These are phyloP conservation scores for Chromoteleia sp. DNA, from an alignment of 2,888 invertebrate genomes.

Conservation along the genomic window DNA sequence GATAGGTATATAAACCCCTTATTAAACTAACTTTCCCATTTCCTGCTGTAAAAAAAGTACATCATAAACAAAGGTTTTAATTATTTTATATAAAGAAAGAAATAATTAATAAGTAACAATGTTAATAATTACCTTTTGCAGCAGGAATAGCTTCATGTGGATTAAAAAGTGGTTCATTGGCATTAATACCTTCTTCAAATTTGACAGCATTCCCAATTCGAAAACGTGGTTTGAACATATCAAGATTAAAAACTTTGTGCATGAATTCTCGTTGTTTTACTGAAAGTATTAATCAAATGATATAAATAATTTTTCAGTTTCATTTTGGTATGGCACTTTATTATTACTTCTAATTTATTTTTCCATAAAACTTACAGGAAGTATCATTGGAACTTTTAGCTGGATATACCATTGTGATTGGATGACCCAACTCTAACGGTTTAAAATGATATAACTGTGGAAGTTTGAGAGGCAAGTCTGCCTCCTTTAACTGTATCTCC, in stretches of 20 bases:
- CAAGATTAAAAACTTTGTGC: conserved; percentile 90
- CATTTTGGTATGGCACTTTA: too few relatives aligned
- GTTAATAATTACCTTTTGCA: conserved; percentile 74
- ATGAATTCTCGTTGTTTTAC: conserved; percentile 88
- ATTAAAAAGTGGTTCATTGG: conserved; percentile 87
- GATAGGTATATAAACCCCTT: conserved; percentile 95
- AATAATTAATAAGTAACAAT: background rate
- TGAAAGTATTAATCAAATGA: conserved; percentile 76
- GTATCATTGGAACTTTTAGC: conserved; percentile 88
- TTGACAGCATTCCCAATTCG: conserved; percentile 89
- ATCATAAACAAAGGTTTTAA: too few relatives aligned
- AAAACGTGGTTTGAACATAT: conserved; percentile 90
- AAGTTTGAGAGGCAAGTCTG: conserved; percentile 86
- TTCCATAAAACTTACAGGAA: conserved; percentile 86
- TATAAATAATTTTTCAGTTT: background rate
- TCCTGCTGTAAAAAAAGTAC: conserved; percentile 66
- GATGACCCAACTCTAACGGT: conserved; percentile 90
- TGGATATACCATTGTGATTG: conserved; percentile 91
- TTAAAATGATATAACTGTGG: conserved; percentile 91
- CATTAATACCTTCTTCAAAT: conserved; percentile 85
- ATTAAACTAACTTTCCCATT: conserved; percentile 87
- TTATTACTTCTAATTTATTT: background rate
- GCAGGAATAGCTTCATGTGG: conserved; percentile 88
- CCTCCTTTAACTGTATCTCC: conserved; percentile 86
- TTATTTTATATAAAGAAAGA: conserved; percentile 1